Conservation (phyloP, 2,797 vertebrate genomes). For the Periophthalmus magnuspinnatus region DNA sequence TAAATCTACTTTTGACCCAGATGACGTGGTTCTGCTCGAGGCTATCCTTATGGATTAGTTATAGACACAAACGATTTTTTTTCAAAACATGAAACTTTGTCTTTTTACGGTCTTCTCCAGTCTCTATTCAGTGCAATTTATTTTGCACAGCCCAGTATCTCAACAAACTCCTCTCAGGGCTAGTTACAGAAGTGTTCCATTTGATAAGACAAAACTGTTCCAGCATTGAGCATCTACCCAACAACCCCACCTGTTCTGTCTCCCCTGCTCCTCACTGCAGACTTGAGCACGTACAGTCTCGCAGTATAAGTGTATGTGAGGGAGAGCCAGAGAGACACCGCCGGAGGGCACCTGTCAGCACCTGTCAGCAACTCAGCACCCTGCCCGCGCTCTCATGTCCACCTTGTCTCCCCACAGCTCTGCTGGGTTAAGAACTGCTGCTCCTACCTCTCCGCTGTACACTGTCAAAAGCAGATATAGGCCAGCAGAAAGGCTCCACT, state of each 20-base stretch:
- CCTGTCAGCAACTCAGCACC: slow-evolving; percentile 18
- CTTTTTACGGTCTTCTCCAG: background rate
- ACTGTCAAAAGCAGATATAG: slow-evolving; percentile 1
- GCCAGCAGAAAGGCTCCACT: background rate
- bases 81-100: too few species aligned
- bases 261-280: slow-evolving; percentile 90
- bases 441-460: background rate
- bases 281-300: slow-evolving; percentile 89
- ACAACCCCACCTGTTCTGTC: background rate
- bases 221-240: background rate
- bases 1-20: too few species aligned
- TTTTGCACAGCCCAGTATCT: background rate
- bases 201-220: background rate
- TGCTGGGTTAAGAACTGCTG: background rate
- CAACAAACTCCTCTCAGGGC: background rate
- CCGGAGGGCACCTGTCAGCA: slow-evolving; percentile 27
- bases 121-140: background rate
- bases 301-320: background rate
- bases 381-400: slow-evolving; percentile 16
- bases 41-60: too few species aligned
- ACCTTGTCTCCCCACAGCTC: slow-evolving; percentile 16
- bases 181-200: background rate
- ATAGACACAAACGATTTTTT: too few species aligned
- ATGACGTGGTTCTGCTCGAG: too few species aligned
- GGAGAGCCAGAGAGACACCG: slow-evolving; percentile 6